phyloP scores from a whole-genome alignment of 2,797 vertebrate genomes.

The Eutrigla gurnardus region DNA sequence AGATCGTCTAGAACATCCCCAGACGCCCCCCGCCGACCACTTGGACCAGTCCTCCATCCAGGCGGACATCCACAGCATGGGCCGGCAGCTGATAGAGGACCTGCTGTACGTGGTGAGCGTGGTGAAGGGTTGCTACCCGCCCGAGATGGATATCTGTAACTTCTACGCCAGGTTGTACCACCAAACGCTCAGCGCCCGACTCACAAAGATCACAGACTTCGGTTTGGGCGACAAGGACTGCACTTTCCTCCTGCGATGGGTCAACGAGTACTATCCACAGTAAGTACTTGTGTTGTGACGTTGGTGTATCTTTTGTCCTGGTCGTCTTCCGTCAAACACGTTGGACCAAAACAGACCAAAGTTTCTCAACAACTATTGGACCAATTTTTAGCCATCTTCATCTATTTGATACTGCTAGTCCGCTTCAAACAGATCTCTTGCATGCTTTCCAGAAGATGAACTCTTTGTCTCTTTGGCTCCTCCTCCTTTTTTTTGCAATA shows the following conservation, averaged over 20 bases:
- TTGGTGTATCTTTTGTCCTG: background rate
- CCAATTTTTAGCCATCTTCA: too few species aligned
- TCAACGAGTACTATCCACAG: constrained; percentile 88
- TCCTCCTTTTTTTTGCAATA: too few species aligned
- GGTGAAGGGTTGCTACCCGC: constrained; percentile 87
- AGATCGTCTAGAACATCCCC: constrained; percentile 77
- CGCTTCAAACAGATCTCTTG: too few species aligned
- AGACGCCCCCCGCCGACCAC: accelerated
- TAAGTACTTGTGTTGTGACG: constrained; percentile 77
- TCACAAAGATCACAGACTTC: constrained; percentile 79
- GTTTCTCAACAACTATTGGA: background rate
- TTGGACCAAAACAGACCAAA: background rate
- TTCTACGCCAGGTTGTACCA: constrained; percentile 88
- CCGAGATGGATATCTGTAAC: constrained; percentile 84
- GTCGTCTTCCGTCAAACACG: background rate
- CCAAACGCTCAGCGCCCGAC: constrained; percentile 75
- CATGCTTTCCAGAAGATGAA: too few species aligned
- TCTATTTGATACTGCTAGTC: too few species aligned
- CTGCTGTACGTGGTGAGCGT: constrained; percentile 81
- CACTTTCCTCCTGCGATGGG: constrained; percentile 86
- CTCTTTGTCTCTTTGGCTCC: too few species aligned
- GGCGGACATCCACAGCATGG: constrained; percentile 79
- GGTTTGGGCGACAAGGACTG: constrained; percentile 84
- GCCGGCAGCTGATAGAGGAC: constrained; percentile 86
- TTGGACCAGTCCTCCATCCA: constrained; percentile 75